phyloP scores from a whole-genome alignment of 2,888 invertebrate species.

The Philaethria dido region DNA sequence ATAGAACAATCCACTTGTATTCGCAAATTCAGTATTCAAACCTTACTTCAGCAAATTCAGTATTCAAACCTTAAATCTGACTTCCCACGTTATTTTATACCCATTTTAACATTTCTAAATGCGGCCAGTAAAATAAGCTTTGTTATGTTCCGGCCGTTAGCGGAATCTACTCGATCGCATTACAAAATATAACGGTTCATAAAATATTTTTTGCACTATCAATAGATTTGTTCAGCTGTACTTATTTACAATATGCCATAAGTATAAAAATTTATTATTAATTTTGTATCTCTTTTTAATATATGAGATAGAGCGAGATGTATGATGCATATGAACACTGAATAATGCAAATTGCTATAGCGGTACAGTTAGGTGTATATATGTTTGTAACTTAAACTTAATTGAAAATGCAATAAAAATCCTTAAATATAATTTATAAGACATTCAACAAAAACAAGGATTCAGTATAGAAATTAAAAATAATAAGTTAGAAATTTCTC shows the following conservation, averaged over 20 bases:
- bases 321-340: slow-evolving; percentile 4
- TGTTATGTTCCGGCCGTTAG: slow-evolving; percentile 47
- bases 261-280: slow-evolving; percentile 33
- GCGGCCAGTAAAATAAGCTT: slow-evolving; percentile 46
- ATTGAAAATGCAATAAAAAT: too few species aligned
- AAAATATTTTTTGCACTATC: slow-evolving; percentile 41
- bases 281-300: slow-evolving; percentile 7
- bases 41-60: slow-evolving; percentile 32
- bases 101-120: slow-evolving; percentile 48
- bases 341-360: neutral
- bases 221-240: slow-evolving; percentile 35
- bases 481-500: neutral
- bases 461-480: too few species aligned
- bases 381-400: too few species aligned
- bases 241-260: slow-evolving; percentile 22
- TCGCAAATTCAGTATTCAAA: slow-evolving; percentile 32
- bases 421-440: too few species aligned
- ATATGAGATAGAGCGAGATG: slow-evolving; percentile 1
- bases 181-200: slow-evolving; percentile 38
- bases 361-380: neutral
- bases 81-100: slow-evolving; percentile 48
- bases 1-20: neutral
- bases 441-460: too few species aligned
- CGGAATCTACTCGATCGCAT: slow-evolving; percentile 43
- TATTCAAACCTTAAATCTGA: slow-evolving; percentile 33